Conservation (phyloP, 1,140 invertebrate species). For the Nephila pilipes region DNA sequence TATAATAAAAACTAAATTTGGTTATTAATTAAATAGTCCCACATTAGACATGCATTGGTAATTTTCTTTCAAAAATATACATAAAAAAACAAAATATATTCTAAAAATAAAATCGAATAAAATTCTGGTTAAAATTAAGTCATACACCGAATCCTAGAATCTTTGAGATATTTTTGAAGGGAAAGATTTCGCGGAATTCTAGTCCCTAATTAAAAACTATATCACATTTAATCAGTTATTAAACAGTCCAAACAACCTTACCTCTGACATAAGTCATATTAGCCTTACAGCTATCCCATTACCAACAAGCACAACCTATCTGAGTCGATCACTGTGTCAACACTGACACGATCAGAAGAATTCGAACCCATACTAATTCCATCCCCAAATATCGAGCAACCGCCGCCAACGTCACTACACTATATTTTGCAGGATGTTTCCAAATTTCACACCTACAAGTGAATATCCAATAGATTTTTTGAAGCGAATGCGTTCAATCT, state of each 20-base stretch:
- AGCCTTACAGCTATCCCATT: not conserved
- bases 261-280: constrained; percentile 25
- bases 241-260: not conserved
- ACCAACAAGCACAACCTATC: not conserved
- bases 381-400: constrained; percentile 12
- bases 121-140: no score
- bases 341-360: not conserved
- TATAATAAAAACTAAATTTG: no score
- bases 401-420: not conserved
- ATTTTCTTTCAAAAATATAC: no score
- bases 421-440: constrained; percentile 45
- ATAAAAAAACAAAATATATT: no score
- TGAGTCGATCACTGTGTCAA: not conserved
- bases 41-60: no score
- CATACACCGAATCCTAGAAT: no score
- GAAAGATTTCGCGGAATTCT: no score
- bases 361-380: not conserved
- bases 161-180: no score
- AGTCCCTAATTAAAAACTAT: no score
- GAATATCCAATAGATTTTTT: not conserved
- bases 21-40: no score
- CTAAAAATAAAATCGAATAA: no score
- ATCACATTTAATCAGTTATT: not conserved
- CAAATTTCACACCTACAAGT: constrained; percentile 34
- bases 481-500: not conserved